A percentile compares a stretch with the other conserved stretches of the same genome.
phyloP scores from a whole-genome alignment of 2,888 invertebrate genomes.

The Seira ritae region DNA sequence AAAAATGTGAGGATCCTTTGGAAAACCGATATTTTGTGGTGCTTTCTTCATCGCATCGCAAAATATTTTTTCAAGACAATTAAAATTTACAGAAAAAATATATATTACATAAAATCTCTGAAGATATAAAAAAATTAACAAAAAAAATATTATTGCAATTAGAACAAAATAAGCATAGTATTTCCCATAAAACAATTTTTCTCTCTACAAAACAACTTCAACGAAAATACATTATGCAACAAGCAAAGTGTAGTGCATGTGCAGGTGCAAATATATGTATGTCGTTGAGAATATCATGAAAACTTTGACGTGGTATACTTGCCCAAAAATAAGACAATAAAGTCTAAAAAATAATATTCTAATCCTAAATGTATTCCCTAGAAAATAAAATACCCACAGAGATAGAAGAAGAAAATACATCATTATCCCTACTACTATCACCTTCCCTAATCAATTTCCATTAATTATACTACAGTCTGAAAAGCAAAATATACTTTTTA shows the following conservation, averaged over 20 bases:
- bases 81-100: constrained; percentile 20
- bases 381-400: no score
- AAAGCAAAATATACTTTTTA: not conserved
- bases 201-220: not conserved
- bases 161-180: constrained; percentile 9
- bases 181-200: not conserved
- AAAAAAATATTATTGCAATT: constrained; percentile 29
- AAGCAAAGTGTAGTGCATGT: not conserved
- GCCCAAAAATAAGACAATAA: no score
- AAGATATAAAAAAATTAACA: constrained; percentile 19
- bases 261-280: no score
- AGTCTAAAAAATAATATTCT: not conserved
- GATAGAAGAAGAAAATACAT: no score
- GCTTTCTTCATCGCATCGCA: not conserved
- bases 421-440: no score
- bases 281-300: not conserved
- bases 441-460: no score
- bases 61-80: not conserved
- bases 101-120: not conserved
- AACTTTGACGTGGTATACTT: constrained; percentile 1
- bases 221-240: no score
- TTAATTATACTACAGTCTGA: no score
- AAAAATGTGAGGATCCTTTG: constrained; percentile 57
- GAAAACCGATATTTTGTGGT: constrained; percentile 52
- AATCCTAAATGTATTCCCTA: not conserved